Evolutionary conservation across 2,113 vertebrate genomes (phyloP).

Genomic region (Lichenostomus cassidix): DNA sequence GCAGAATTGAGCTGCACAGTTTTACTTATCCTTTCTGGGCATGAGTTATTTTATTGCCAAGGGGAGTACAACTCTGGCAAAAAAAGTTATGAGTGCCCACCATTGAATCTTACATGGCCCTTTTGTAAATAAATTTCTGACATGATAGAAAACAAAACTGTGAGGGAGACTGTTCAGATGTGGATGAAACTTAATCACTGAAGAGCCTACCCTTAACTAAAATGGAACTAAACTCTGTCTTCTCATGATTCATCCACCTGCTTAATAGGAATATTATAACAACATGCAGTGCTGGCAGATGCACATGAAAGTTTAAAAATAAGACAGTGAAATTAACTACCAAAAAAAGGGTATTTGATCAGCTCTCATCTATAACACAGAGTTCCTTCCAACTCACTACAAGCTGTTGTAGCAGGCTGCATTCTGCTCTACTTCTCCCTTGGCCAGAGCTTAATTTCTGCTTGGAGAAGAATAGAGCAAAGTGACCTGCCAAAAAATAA

Average conservation of each 20-base stretch:
- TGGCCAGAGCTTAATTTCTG: slow-evolving; percentile 56
- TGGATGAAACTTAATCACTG: neutral
- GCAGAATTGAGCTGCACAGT: neutral
- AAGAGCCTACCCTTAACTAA: neutral
- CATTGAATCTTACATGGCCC: neutral
- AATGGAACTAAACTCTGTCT: neutral
- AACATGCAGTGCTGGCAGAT: slow-evolving; percentile 46
- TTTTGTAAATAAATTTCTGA: neutral
- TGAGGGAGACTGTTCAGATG: neutral
- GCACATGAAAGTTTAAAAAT: slow-evolving; percentile 57
- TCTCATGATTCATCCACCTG: slow-evolving; percentile 25
- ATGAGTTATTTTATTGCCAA: neutral
- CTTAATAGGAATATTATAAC: slow-evolving; percentile 51
- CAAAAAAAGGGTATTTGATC: slow-evolving; percentile 36
- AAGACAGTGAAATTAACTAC: slow-evolving; percentile 49
- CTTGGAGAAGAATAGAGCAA: slow-evolving; percentile 52
- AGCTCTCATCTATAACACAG: slow-evolving; percentile 51
- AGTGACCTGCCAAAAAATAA: slow-evolving; percentile 57
- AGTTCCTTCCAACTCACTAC: slow-evolving; percentile 64
- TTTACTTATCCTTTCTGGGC: neutral
- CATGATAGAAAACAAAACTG: neutral
- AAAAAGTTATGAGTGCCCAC: neutral
- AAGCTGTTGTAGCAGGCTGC: slow-evolving; percentile 62
- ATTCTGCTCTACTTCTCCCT: slow-evolving; percentile 55
- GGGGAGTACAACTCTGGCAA: neutral